Percentiles rank a stretch among this genome's conserved stretches.
These are phyloP conservation scores for Enteromius mattozi DNA, from an alignment of 2,797 vertebrate species.

Conservation along the genomic window DNA sequence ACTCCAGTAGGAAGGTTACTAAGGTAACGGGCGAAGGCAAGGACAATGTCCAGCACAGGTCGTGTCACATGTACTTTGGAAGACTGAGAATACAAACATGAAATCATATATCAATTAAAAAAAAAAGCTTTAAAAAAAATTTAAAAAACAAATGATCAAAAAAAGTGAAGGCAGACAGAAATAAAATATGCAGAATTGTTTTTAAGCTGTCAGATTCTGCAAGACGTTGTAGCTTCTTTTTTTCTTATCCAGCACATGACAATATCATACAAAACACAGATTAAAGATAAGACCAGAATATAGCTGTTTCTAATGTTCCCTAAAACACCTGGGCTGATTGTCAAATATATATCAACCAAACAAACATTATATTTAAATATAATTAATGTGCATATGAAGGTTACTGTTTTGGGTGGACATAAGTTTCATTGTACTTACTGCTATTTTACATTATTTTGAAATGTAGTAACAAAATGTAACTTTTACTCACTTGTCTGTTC, in stretches of 20 bases:
- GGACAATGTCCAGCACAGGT: slow-evolving; percentile 90
- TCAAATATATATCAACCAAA: no score
- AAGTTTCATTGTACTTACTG: no score
- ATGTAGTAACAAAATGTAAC: not conserved
- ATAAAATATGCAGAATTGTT: not conserved
- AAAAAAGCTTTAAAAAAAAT: not conserved
- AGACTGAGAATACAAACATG: slow-evolving; percentile 77
- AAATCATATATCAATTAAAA: not conserved
- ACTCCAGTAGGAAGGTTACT: slow-evolving; percentile 93
- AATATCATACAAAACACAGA: not conserved
- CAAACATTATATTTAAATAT: no score
- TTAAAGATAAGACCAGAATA: not conserved
- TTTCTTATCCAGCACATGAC: not conserved
- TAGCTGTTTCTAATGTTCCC: not conserved
- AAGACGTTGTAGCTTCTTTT: not conserved
- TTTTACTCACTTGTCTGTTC: no score
- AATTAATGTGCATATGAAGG: no score
- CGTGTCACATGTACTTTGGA: slow-evolving; percentile 94
- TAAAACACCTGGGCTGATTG: no score
- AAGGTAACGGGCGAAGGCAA: slow-evolving; percentile 95
- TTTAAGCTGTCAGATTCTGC: not conserved
- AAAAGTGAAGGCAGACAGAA: not conserved
- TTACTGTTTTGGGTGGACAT: no score
- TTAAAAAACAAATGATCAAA: not conserved
- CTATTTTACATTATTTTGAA: not conserved